Conservation (phyloP, 2,797 vertebrate species). For the Pseudotriccus pelzelni region DNA sequence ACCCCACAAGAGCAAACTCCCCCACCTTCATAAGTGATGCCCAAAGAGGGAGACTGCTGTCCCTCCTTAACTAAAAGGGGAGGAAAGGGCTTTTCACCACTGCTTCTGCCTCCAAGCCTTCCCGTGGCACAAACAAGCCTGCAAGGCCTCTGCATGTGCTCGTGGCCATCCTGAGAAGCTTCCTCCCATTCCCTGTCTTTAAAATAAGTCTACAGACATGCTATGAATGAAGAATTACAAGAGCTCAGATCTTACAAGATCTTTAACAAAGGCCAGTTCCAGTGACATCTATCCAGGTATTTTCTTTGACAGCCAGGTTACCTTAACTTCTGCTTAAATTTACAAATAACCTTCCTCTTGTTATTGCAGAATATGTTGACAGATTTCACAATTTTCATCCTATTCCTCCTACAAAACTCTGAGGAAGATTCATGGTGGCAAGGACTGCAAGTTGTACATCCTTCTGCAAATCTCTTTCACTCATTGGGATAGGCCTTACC, state of each 20-base stretch:
- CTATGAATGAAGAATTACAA: not conserved
- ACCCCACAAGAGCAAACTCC: not conserved
- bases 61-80: not conserved
- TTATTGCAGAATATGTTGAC: not conserved
- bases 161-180: not conserved
- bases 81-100: not conserved
- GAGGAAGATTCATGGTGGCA: constrained; percentile 23
- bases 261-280: not conserved
- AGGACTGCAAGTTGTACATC: not conserved
- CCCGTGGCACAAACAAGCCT: not conserved
- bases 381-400: not conserved
- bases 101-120: fast-evolving
- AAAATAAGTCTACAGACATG: not conserved
- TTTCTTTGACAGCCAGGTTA: not conserved
- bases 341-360: not conserved
- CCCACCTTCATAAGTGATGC: fast-evolving
- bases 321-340: not conserved
- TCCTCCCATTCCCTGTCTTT: not conserved
- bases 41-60: not conserved
- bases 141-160: not conserved
- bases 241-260: not conserved
- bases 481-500: not conserved
- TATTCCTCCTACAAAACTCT: not conserved
- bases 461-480: not conserved
- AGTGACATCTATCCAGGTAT: not conserved